These are phyloP conservation scores for Epinephelus lanceolatus DNA, from an alignment of 2,113 vertebrate species.

Conservation along the genomic window DNA sequence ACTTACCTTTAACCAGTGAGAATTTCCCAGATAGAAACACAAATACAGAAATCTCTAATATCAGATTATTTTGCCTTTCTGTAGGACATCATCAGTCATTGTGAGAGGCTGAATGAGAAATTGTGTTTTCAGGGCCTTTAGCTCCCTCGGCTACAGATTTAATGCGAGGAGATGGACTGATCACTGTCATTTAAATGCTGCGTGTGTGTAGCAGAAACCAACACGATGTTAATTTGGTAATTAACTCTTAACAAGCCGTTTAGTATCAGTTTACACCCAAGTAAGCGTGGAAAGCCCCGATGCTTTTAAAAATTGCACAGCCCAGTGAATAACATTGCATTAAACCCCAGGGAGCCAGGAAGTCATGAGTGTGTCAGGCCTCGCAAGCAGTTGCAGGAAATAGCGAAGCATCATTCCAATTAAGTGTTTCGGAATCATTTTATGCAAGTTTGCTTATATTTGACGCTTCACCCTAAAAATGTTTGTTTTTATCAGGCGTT, in stretches of 20 bases:
- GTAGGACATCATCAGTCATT: background rate
- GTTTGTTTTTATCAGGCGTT: conserved; percentile 74
- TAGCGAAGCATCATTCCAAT: conserved; percentile 32
- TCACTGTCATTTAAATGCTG: conserved; percentile 16
- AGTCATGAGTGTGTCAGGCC: conserved; percentile 44
- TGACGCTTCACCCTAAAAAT: conserved; percentile 56
- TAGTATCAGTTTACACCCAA: conserved; percentile 49
- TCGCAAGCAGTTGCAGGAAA: conserved; percentile 16
- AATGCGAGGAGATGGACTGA: background rate
- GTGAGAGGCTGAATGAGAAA: background rate
- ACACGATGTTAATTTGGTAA: conserved; percentile 34
- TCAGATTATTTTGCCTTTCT: background rate
- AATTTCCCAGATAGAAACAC: background rate
- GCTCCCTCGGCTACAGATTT: background rate
- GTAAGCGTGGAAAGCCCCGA: conserved; percentile 33
- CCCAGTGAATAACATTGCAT: conserved; percentile 51
- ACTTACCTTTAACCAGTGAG: background rate
- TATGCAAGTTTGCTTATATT: conserved; percentile 39
- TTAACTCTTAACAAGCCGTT: conserved; percentile 61
- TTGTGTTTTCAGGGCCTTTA: background rate
- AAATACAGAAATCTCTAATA: background rate
- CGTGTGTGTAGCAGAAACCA: conserved; percentile 3
- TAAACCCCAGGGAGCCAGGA: conserved; percentile 45
- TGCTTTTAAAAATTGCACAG: conserved; percentile 38
- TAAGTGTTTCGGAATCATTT: conserved; percentile 51